These are phyloP conservation scores for Archaeoteleia sp. DNA, from an alignment of 2,888 invertebrate genomes.

Conservation along the genomic window DNA sequence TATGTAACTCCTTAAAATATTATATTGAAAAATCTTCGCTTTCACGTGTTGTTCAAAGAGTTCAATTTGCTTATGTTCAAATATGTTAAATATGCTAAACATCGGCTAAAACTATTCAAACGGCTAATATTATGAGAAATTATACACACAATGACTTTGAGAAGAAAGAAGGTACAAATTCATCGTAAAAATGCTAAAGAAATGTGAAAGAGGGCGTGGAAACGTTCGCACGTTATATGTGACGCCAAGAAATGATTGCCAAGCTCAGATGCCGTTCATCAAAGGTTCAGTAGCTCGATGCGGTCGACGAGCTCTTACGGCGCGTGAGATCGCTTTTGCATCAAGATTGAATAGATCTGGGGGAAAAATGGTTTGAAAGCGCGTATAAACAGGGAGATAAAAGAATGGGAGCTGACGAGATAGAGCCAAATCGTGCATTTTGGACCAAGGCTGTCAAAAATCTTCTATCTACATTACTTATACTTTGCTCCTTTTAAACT, in stretches of 20 bases:
- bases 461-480: not conserved
- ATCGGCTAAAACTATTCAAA: too few species aligned
- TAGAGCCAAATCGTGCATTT: conserved; percentile 15
- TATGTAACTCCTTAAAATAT: too few species aligned
- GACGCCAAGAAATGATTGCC: conserved; percentile 53
- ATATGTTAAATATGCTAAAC: too few species aligned
- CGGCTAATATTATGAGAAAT: too few species aligned
- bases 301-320: conserved; percentile 63
- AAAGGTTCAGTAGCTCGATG: conserved; percentile 54
- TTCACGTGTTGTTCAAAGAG: too few species aligned
- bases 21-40: too few species aligned
- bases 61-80: too few species aligned
- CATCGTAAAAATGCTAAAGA: conserved; percentile 10
- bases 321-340: conserved; percentile 62
- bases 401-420: conserved; percentile 12
- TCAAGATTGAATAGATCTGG: conserved; percentile 61
- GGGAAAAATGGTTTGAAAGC: conserved; percentile 54
- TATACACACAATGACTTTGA: not conserved
- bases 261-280: conserved; percentile 60
- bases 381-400: conserved; percentile 14
- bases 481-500: not conserved
- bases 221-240: conserved; percentile 20
- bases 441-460: conserved; percentile 7
- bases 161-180: conserved; percentile 6
- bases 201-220: conserved; percentile 9